Percentiles rank a stretch among this genome's conserved stretches.
These are phyloP conservation scores for Lophius piscatorius DNA, from an alignment of 2,113 vertebrate species.

Conservation along the genomic window DNA sequence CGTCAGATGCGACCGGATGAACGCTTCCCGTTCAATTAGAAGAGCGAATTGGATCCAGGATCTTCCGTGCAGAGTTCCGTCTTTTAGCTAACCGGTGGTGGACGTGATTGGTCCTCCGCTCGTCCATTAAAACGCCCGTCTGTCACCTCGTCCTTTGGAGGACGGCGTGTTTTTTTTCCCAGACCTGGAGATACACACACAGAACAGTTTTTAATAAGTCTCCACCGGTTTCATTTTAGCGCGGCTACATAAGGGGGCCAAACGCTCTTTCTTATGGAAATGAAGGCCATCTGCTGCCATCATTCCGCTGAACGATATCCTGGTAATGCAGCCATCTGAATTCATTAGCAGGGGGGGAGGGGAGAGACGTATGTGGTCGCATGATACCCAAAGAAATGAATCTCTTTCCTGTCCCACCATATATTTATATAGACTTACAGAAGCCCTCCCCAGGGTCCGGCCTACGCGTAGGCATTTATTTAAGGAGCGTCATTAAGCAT, in stretches of 20 bases:
- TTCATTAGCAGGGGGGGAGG: constrained; percentile 70
- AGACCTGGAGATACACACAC: constrained; percentile 52
- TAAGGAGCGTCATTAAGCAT: constrained; percentile 74
- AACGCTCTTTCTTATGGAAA: constrained; percentile 80
- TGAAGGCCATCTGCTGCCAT: constrained; percentile 78
- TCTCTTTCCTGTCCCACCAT: constrained; percentile 63
- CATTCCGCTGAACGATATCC: constrained; percentile 75
- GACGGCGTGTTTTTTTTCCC: constrained; percentile 25
- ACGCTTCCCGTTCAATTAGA: constrained; percentile 28
- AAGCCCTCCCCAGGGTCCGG: constrained; percentile 64
- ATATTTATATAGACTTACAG: constrained; percentile 69
- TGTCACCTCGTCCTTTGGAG: constrained; percentile 56
- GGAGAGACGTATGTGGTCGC: constrained; percentile 62
- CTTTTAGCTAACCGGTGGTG: constrained; percentile 29
- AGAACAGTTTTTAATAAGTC: constrained; percentile 75
- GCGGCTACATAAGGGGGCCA: constrained; percentile 72
- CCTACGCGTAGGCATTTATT: constrained; percentile 71
- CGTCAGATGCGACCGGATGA: constrained; percentile 1
- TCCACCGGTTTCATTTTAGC: constrained; percentile 76
- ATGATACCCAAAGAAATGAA: constrained; percentile 72
- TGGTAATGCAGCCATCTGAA: constrained; percentile 79
- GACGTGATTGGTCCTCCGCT: constrained; percentile 33
- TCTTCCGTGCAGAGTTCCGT: constrained; percentile 6
- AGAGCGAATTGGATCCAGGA: constrained; percentile 14
- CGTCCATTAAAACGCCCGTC: constrained; percentile 47